Evolutionary conservation across 2,797 vertebrate species (phyloP).

Genomic region (Labroides dimidiatus): DNA sequence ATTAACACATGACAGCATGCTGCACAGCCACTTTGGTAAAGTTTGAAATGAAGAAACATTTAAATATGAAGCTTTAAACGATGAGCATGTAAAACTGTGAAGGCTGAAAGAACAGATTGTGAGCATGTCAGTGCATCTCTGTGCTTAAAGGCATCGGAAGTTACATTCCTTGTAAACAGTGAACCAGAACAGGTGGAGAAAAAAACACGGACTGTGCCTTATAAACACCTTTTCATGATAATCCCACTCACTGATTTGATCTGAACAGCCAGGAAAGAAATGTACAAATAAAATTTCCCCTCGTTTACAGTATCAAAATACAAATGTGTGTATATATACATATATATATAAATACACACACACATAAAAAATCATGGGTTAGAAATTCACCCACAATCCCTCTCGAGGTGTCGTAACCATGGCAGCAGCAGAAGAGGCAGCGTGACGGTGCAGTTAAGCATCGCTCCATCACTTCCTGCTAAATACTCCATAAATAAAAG

Average conservation of each 20-base stretch:
- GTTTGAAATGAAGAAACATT: constrained; percentile 35
- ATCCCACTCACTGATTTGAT: constrained; percentile 35
- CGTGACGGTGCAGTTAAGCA: constrained; percentile 7
- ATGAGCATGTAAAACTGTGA: constrained; percentile 25
- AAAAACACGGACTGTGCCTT: constrained; percentile 55
- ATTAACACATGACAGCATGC: constrained; percentile 48
- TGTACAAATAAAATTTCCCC: constrained; percentile 57
- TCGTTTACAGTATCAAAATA: constrained; percentile 64
- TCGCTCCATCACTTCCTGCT: constrained; percentile 10
- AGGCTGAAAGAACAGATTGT: constrained; percentile 39
- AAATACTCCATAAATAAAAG: constrained; percentile 70
- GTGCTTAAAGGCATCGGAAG: constrained; percentile 61
- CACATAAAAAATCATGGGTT: constrained; percentile 31
- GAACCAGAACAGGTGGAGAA: constrained; percentile 45
- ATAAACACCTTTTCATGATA: constrained; percentile 40
- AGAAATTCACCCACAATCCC: constrained; percentile 42
- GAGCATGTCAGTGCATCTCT: constrained; percentile 60
- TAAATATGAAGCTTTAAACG: constrained; percentile 32
- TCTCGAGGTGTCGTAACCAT: constrained; percentile 51
- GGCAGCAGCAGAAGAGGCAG: constrained; percentile 44
- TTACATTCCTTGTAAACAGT: constrained; percentile 70
- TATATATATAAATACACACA: too few relatives aligned
- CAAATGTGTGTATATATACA: constrained; percentile 22
- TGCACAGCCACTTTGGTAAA: constrained; percentile 44
- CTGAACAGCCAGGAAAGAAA: constrained; percentile 33